Conservation (phyloP, 1,140 invertebrate genomes). For the Oncopodura yosiiana region DNA sequence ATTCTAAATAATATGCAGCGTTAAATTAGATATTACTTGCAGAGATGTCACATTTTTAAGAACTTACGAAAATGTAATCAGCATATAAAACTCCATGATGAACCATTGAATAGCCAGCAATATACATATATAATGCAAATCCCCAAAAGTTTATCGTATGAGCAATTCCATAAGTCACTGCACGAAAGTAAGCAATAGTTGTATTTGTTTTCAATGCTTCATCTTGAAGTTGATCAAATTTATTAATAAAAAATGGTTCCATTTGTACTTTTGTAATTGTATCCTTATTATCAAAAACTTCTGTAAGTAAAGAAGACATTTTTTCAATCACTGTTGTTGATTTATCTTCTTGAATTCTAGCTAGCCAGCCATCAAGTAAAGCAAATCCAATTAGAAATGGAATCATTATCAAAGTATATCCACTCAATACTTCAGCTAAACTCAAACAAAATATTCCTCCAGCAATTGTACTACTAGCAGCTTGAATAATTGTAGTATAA, state of each 20-base stretch:
- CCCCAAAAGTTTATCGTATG: no score
- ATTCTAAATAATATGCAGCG: no score
- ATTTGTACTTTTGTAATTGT: slow-evolving; percentile 8
- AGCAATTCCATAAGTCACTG: no score
- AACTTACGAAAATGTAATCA: no score
- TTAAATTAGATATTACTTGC: no score
- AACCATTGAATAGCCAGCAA: no score
- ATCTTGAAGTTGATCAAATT: neutral
- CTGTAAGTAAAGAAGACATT: slow-evolving; percentile 3
- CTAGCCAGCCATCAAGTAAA: slow-evolving; percentile 11
- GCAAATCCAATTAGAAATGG: neutral
- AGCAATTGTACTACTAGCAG: no score
- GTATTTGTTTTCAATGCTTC: neutral
- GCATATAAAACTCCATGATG: no score
- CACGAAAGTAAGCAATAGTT: neutral
- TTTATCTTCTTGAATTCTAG: slow-evolving; percentile 3
- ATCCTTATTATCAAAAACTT: slow-evolving; percentile 19
- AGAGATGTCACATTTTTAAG: no score
- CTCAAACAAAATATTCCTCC: no score
- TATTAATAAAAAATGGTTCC: slow-evolving; percentile 4
- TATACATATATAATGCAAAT: no score
- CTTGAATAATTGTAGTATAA: no score
- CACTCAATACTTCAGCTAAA: neutral
- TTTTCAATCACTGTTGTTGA: slow-evolving; percentile 2
- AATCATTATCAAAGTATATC: slow-evolving; percentile 2